Conservation (phyloP, 2,113 vertebrate species). For the Neopipo cinnamomea region DNA sequence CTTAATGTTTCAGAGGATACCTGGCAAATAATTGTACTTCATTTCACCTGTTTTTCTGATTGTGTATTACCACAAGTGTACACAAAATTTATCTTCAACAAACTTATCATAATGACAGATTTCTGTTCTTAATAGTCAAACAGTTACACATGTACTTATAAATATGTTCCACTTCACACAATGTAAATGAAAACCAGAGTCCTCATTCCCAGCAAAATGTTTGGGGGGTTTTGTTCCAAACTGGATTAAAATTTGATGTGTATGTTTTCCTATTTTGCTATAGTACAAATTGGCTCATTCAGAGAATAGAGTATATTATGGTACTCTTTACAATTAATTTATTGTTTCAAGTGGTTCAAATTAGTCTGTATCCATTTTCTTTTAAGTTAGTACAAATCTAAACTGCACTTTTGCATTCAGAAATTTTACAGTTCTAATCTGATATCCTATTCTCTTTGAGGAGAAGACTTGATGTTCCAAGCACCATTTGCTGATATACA, state of each 20-base stretch:
- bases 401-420: not conserved
- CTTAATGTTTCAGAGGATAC: not conserved
- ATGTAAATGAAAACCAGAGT: not conserved
- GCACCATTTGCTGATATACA: not conserved
- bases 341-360: not conserved
- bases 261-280: not conserved
- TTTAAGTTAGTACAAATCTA: not conserved
- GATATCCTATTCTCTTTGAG: not conserved
- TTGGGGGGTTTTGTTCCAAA: not conserved
- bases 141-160: not conserved
- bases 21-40: not conserved
- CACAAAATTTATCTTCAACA: not conserved
- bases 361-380: not conserved
- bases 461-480: not conserved
- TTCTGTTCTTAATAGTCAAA: not conserved
- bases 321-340: not conserved
- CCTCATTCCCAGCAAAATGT: not conserved
- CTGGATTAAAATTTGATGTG: not conserved
- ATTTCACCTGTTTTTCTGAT: not conserved
- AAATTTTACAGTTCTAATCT: not conserved
- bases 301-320: not conserved
- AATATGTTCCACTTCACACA: not conserved
- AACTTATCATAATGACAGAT: not conserved
- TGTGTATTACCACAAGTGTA: not conserved
- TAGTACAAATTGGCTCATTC: not conserved